Conservation (phyloP, 2,797 vertebrate species). For the Distichodus sexfasciatus region DNA sequence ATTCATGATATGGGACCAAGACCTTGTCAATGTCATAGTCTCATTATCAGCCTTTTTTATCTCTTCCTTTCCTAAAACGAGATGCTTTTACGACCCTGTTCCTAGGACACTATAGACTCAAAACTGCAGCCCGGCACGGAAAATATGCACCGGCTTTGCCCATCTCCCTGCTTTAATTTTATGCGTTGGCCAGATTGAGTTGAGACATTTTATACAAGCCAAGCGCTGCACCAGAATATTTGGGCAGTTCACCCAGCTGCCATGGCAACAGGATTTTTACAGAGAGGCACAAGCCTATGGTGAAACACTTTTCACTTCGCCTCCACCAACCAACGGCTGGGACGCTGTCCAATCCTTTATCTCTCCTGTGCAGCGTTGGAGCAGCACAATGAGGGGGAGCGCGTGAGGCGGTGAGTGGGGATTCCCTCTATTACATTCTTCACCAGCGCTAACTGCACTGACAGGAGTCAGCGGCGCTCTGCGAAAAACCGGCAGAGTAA, state of each 20-base stretch:
- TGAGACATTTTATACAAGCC: slow-evolving; percentile 50
- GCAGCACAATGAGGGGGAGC: slow-evolving; percentile 48
- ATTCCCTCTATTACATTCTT: slow-evolving; percentile 43
- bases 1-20: background rate
- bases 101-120: background rate
- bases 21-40: background rate
- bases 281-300: slow-evolving; percentile 79
- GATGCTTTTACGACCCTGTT: background rate
- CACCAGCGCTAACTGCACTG: slow-evolving; percentile 30
- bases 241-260: slow-evolving; percentile 83
- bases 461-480: slow-evolving; percentile 18
- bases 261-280: slow-evolving; percentile 86
- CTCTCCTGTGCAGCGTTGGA: slow-evolving; percentile 65
- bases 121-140: slow-evolving; percentile 3
- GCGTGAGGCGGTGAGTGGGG: slow-evolving; percentile 41
- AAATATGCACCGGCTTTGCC: slow-evolving; percentile 4
- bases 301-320: slow-evolving; percentile 71
- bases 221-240: slow-evolving; percentile 70
- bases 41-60: background rate
- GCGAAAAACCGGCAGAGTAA: slow-evolving; percentile 11
- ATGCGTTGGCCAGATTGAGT: slow-evolving; percentile 46
- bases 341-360: slow-evolving; percentile 74
- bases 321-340: slow-evolving; percentile 72
- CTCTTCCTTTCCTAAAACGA: background rate
- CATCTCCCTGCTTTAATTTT: slow-evolving; percentile 30